Base-by-base conservation (phyloP, 2,113 vertebrate species). In the Antidorcas marsupialis region DNA sequence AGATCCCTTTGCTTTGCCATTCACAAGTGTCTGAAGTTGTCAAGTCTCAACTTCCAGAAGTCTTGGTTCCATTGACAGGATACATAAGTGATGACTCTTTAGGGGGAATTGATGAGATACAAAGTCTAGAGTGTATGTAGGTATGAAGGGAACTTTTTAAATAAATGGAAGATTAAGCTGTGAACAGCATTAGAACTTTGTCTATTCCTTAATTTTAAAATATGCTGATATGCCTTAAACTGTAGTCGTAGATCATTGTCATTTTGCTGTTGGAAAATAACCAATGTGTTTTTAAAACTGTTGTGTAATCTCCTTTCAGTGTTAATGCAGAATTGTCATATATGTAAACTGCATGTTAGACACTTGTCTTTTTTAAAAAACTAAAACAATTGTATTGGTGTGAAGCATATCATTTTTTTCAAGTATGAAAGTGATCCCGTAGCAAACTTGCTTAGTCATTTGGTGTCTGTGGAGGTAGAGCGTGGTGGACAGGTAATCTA, bases 181-280 rank as follows among this genome's bases (percentile, higher is more conserved):
- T 99, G 99, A 99, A 98, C 98, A 99, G 98, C 98, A 0, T 97
- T 99, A 99, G 98, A 98, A 98, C 96, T 97, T 98, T 97, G 98
- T 98, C 97, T 98, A 97, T 98, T 98, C 98, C 98, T 98, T 98
- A 97, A 89, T 98, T 98, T 98, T 98, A 98, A 97, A 96, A 96
- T 98, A 98, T 98, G 98, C 98, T 98, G 98, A 98, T 98, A 97
- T 98, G 99, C 99, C 99, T 99, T 99, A 99, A 99, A 98, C 96
- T 97, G 88, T 99, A 99, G 98, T 64, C 98, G 97, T 98, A 99
- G 98, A 97, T 95, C 95, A 95, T 98, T 97, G 98, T 98, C 98
- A 96, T 97, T 98, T 98, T 99, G 97, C 97, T 99, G 84, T 99
- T 98, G 98, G 94, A 97, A 98, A 98, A 97, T 98, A 98, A 98